Conservation (phyloP, 2,888 invertebrate species). For the Anarsia innoxiella region DNA sequence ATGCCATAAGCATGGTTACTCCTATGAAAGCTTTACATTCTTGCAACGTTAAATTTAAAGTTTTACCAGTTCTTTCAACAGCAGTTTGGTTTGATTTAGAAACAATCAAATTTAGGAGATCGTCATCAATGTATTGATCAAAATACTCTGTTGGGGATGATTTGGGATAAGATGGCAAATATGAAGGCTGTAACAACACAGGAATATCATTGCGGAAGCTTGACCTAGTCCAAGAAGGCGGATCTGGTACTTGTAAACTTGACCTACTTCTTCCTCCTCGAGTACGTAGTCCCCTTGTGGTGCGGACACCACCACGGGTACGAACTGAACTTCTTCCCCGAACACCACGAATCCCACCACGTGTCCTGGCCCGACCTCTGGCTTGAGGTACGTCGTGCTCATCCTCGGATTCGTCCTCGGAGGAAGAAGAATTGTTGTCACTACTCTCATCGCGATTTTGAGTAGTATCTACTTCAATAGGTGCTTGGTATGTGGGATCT, state of each 20-base stretch:
- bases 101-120: constrained; percentile 11
- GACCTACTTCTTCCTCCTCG: not conserved
- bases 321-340: not conserved
- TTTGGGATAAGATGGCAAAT: constrained; percentile 6
- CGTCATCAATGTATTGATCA: constrained; percentile 8
- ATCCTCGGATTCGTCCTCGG: too few species aligned
- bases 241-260: not conserved
- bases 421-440: not conserved
- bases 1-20: constrained; percentile 13
- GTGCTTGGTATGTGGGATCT: not conserved
- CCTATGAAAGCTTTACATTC: constrained; percentile 14
- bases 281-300: not conserved
- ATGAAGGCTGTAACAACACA: not conserved
- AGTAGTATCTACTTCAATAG: not conserved
- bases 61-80: constrained; percentile 10
- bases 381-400: not conserved
- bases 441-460: not conserved
- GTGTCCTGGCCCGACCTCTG: not conserved
- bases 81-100: constrained; percentile 12
- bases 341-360: too few species aligned
- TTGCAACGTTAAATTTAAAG: constrained; percentile 9
- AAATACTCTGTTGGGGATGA: constrained; percentile 5
- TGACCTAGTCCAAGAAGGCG: constrained; percentile 2
- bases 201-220: constrained; percentile 5
- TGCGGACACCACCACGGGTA: constrained; percentile 3